phyloP scores from a whole-genome alignment of 1,140 invertebrate species.

The Orussus abietinus region DNA sequence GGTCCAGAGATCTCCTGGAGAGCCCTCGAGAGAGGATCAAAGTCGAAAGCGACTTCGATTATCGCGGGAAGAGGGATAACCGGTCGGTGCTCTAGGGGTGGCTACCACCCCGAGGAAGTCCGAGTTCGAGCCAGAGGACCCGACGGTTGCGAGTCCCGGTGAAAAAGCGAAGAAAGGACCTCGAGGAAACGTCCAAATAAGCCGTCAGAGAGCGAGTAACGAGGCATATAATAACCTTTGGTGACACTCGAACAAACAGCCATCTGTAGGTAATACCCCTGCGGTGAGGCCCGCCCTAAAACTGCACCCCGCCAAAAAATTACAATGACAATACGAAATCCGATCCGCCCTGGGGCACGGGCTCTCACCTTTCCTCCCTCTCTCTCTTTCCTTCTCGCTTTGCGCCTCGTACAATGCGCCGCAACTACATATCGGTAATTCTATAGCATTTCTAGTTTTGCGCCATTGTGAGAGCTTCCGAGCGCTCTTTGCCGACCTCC shows the following conservation, averaged over 20 bases:
- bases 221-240: slow-evolving; percentile 50
- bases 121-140: too few relatives aligned
- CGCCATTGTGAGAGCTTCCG: slow-evolving; percentile 33
- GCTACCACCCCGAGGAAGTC: too few relatives aligned
- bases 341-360: slow-evolving; percentile 47
- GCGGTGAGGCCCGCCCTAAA: slow-evolving; percentile 49
- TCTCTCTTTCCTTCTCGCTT: slow-evolving; percentile 14
- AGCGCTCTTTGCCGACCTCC: too few relatives aligned
- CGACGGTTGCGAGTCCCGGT: too few relatives aligned
- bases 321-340: slow-evolving; percentile 54
- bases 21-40: too few relatives aligned
- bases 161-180: too few relatives aligned
- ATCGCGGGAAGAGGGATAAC: too few relatives aligned
- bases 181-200: slow-evolving; percentile 37
- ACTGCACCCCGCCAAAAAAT: slow-evolving; percentile 49
- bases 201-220: slow-evolving; percentile 39
- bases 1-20: too few relatives aligned
- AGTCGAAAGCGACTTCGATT: too few relatives aligned
- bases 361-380: slow-evolving; percentile 29
- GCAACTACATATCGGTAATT: slow-evolving; percentile 21
- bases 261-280: slow-evolving; percentile 53
- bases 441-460: slow-evolving; percentile 31
- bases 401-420: slow-evolving; percentile 8
- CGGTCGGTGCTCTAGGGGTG: too few relatives aligned
- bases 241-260: slow-evolving; percentile 51